phyloP scores from a whole-genome alignment of 2,113 vertebrate genomes.

The Peromyscus californicus region DNA sequence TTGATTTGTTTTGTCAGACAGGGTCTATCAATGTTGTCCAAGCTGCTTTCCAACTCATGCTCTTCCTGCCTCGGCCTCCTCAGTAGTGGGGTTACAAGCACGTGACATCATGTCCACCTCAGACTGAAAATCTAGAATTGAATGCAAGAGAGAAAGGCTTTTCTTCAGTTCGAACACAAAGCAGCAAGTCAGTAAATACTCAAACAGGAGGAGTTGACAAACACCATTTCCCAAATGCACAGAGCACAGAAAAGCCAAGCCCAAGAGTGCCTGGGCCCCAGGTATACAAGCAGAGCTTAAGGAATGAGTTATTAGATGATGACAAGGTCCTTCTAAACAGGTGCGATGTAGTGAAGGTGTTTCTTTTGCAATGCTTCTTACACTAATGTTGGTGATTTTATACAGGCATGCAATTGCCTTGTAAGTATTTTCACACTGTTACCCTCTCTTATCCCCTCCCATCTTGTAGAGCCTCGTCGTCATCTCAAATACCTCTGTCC shows the following conservation, averaged over 20 bases:
- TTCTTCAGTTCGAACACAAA: not conserved
- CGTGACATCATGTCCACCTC: not conserved
- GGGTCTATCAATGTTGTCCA: not conserved
- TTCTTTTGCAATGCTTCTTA: not conserved
- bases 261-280: no score
- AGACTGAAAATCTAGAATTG: not conserved
- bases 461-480: not conserved
- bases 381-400: not conserved
- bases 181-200: not conserved
- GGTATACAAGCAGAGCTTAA: not conserved
- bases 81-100: not conserved
- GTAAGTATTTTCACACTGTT: not conserved
- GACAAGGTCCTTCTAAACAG: not conserved
- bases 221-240: rapidly evolving
- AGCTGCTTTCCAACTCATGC: no score
- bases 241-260: not conserved
- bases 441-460: not conserved
- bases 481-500: not conserved
- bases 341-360: not conserved
- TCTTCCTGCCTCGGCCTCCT: not conserved
- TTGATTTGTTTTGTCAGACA: not conserved
- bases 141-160: not conserved
- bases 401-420: not conserved
- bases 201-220: not conserved
- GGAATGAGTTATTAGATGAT: not conserved